Evolutionary conservation across 2,797 vertebrate genomes (phyloP), one percentile per base, ranked within the genome.

Genomic region (Psittacula echo): DNA sequence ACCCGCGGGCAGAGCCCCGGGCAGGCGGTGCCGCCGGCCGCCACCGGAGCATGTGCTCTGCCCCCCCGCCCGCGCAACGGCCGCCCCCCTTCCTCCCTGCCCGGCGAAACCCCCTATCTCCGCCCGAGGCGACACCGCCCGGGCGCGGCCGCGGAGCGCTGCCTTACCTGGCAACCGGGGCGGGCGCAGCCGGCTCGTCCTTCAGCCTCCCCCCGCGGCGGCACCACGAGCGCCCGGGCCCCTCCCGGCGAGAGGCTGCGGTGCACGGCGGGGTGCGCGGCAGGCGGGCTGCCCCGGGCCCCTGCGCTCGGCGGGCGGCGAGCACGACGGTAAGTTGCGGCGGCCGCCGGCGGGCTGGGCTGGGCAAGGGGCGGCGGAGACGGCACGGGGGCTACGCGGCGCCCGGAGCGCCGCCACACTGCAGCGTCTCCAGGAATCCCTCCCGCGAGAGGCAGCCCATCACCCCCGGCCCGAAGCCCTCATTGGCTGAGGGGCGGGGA

Each of bases 361-460:
- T 47, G 21, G n/a, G 76, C 16, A 67, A 70, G 75, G 94, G 89
- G 94, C 45, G 65, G 91, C 93, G 93, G 96, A 97, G 97, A 98
- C 98, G 96, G 96, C 97, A 97, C 92, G 98, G 97, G 97, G 97
- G 95, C 94, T 97, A 96, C 95, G 98, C 98, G 97, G 89, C 93
- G 97, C 79, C 93, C 97, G 95, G 97, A 98, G 97, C 98, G 96
- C 98, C 98, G 97, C 98, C 98, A 98, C 98, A 84, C 98, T 94
- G 98, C 98, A 97, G 98, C 98, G 98, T 98, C 98, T 97, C 98
- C 83, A 96, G 99, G 99, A 99, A 98, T 99, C 98, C 98, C 99
- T 99, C 98, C 98, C 98, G 98, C 98, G 98, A 98, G 93, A 97
- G 98, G 83, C 97, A 88, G 95, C 91, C 81, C 91, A 96, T 90